Percentiles rank a stretch among this genome's conserved stretches.
Evolutionary conservation across 2,888 invertebrate genomes (phyloP).

Genomic region (Nomada lathburiana): DNA sequence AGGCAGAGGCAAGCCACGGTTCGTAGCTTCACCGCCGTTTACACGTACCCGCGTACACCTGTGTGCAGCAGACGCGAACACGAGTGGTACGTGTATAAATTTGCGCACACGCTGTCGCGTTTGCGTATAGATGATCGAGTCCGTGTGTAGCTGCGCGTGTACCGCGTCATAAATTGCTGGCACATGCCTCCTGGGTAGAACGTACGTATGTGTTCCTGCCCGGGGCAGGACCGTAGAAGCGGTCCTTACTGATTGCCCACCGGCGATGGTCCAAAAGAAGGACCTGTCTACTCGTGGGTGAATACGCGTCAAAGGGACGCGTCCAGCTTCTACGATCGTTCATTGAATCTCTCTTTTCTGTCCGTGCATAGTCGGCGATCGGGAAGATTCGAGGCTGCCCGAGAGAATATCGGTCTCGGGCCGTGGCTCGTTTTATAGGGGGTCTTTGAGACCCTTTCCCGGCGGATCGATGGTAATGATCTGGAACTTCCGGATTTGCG

Average conservation of each 20-base stretch:
- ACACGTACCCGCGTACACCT: neutral
- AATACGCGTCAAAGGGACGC: conserved; percentile 67
- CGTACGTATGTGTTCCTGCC: conserved; percentile 55
- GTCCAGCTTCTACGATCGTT: conserved; percentile 74
- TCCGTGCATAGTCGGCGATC: conserved; percentile 55
- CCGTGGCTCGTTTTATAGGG: neutral
- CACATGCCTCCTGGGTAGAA: conserved; percentile 47
- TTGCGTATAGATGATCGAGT: neutral
- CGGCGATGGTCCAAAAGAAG: conserved; percentile 61
- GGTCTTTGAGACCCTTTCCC: neutral
- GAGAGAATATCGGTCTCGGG: conserved; percentile 2
- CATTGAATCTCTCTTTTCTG: conserved; percentile 70
- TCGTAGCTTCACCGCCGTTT: conserved; percentile 28
- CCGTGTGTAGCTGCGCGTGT: conserved; percentile 39
- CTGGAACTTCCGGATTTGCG: neutral
- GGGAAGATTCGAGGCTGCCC: neutral
- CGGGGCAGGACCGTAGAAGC: conserved; percentile 11
- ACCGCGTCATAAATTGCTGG: conserved; percentile 72
- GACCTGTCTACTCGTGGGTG: conserved; percentile 54
- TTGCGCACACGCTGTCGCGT: neutral
- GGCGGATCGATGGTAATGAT: neutral
- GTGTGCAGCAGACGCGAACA: neutral
- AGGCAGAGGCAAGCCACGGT: conserved; percentile 36
- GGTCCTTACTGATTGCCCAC: conserved; percentile 53
- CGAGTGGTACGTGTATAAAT: neutral